Percentiles rank a stretch among this genome's conserved stretches.
Conservation (phyloP, 2,888 invertebrate genomes). For the Lasioglossum morio region DNA sequence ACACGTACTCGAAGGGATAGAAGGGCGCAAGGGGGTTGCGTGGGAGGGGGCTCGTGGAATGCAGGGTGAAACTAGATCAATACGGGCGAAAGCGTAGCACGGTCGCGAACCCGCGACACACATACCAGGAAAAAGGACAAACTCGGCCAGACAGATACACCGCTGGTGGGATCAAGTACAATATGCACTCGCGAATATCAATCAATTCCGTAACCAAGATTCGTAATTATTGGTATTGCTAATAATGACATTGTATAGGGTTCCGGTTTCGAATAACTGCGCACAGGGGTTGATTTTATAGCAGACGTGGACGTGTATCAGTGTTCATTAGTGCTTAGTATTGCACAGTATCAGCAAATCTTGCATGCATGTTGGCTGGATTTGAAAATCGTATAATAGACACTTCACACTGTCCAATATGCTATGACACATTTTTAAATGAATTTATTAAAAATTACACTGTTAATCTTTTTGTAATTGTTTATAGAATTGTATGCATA, state of each 20-base stretch:
- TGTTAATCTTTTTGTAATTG: too few species aligned
- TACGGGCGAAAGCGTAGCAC: conserved; percentile 77
- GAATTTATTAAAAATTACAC: too few species aligned
- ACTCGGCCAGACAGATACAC: conserved; percentile 25
- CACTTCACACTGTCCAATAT: too few species aligned
- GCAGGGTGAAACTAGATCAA: conserved; percentile 73
- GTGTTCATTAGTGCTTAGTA: background rate
- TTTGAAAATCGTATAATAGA: too few species aligned
- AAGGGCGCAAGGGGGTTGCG: conserved; percentile 55
- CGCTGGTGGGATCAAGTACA: background rate
- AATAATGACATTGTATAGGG: background rate
- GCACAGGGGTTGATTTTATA: background rate
- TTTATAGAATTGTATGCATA: too few species aligned
- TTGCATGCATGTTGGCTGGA: too few species aligned
- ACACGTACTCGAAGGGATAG: conserved; percentile 22
- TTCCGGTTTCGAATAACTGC: background rate
- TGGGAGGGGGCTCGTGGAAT: conserved; percentile 56
- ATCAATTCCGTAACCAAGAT: background rate
- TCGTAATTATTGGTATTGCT: background rate
- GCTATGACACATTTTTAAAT: too few species aligned
- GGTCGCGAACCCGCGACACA: conserved; percentile 77
- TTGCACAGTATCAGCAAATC: background rate
- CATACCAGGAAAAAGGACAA: conserved; percentile 62
- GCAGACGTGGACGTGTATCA: too few species aligned
- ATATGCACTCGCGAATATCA: conserved; percentile 4